phyloP scores from a whole-genome alignment of 1,140 invertebrate species.

The Tachypleus tridentatus region DNA sequence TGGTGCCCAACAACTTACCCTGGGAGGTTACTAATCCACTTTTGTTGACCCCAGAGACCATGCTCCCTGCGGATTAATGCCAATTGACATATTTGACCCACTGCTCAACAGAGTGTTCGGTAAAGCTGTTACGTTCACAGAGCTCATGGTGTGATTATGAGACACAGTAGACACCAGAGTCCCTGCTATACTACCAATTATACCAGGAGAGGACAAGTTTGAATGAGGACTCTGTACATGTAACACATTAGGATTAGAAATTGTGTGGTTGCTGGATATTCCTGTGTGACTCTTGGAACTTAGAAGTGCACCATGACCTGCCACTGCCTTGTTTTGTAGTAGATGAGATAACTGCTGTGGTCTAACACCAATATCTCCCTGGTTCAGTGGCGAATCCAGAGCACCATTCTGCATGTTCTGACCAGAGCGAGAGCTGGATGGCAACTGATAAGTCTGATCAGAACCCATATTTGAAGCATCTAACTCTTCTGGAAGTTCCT shows the following conservation, averaged over 20 bases:
- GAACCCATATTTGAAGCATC: conserved; percentile 35
- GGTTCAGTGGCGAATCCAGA: conserved; percentile 19
- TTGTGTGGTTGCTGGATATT: conserved; percentile 9
- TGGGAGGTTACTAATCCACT: conserved; percentile 10
- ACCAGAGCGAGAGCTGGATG: not conserved
- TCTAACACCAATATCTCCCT: conserved; percentile 8
- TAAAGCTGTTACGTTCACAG: conserved; percentile 19
- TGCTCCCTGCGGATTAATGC: conserved; percentile 13
- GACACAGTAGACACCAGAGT: conserved; percentile 14
- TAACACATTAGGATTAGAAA: conserved; percentile 23
- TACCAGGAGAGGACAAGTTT: conserved; percentile 20
- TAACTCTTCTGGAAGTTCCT: conserved; percentile 83
- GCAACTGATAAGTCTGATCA: conserved; percentile 11
- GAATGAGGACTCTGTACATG: conserved; percentile 30
- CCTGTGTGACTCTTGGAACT: conserved; percentile 11
- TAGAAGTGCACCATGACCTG: conserved; percentile 13
- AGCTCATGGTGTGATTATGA: conserved; percentile 10
- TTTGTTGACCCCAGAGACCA: conserved; percentile 6
- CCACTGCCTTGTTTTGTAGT: conserved; percentile 18
- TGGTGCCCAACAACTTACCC: conserved; percentile 9
- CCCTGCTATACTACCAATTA: conserved; percentile 16
- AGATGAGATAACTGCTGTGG: conserved; percentile 25
- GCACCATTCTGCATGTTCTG: conserved; percentile 28
- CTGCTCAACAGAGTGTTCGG: conserved; percentile 17
- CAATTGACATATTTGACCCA: conserved; percentile 13